phyloP scores from a whole-genome alignment of 1,140 invertebrate genomes.

The Diabrotica virgifera region DNA sequence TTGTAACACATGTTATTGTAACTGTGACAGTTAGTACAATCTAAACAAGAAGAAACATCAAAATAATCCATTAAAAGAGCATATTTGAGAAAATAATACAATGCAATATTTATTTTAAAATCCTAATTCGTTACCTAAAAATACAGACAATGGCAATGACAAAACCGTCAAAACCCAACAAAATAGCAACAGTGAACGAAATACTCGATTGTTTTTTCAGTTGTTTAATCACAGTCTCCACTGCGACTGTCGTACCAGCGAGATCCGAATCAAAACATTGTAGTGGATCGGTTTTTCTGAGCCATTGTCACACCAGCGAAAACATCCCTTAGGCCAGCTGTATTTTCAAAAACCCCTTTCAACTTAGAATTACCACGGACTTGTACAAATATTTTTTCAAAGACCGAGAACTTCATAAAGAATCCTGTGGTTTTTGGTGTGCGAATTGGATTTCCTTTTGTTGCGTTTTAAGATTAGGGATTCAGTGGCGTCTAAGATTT shows the following conservation, averaged over 20 bases:
- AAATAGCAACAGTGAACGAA: background rate
- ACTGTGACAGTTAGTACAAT: no score
- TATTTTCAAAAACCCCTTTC: slow-evolving; percentile 9
- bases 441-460: slow-evolving; percentile 18
- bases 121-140: no score
- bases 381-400: slow-evolving; percentile 19
- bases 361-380: slow-evolving; percentile 1
- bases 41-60: no score
- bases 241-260: background rate
- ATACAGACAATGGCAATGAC: no score
- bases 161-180: no score
- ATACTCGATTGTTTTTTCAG: slow-evolving; percentile 4
- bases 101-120: no score
- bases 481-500: background rate
- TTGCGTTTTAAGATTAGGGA: slow-evolving; percentile 11
- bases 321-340: slow-evolving; percentile 5
- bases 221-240: background rate
- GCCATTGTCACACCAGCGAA: slow-evolving; percentile 6
- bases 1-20: no score
- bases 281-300: background rate
- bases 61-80: no score
- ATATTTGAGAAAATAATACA: no score
- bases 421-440: slow-evolving; percentile 1
- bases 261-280: slow-evolving; percentile 7
- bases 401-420: slow-evolving; percentile 10